phyloP scores from a whole-genome alignment of 2,888 invertebrate species.

The Melanargia galathea region DNA sequence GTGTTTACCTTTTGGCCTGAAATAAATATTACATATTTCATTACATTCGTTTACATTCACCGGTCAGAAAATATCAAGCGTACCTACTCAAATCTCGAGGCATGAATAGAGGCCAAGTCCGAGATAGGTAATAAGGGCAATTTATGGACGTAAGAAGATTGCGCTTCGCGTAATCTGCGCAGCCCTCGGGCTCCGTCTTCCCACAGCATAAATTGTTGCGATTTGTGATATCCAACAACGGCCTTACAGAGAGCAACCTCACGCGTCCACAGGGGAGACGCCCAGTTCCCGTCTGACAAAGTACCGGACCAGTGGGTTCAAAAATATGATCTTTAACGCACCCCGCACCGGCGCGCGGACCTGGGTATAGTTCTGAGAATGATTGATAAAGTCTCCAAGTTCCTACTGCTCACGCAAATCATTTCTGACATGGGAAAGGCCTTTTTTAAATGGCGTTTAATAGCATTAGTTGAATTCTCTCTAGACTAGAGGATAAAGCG shows the following conservation, averaged over 20 bases:
- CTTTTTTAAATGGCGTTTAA: too few species aligned
- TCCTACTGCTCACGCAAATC: too few species aligned
- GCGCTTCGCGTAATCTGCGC: constrained; percentile 58
- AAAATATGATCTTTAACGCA: background rate
- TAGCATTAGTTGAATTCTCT: too few species aligned
- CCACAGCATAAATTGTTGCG: constrained; percentile 64
- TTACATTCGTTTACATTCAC: background rate
- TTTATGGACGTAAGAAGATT: constrained; percentile 74
- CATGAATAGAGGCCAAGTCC: constrained; percentile 29
- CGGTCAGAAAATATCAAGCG: constrained; percentile 8
- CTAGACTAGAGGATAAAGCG: too few species aligned
- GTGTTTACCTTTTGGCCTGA: too few species aligned
- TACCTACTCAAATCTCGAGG: constrained; percentile 36
- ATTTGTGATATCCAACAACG: constrained; percentile 54
- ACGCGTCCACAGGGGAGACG: background rate
- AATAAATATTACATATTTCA: too few species aligned
- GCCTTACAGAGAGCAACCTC: constrained; percentile 21
- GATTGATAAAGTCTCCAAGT: too few species aligned
- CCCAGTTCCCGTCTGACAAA: background rate
- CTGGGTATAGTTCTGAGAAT: too few species aligned
- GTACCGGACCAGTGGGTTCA: background rate
- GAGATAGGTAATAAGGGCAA: constrained; percentile 58
- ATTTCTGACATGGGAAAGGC: too few species aligned
- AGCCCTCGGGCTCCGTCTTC: constrained; percentile 45
- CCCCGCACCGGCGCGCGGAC: too few species aligned